Percentiles rank a stretch among this genome's conserved stretches.
phyloP scores from a whole-genome alignment of 2,888 invertebrate species.

The Limnephilus rhombicus region DNA sequence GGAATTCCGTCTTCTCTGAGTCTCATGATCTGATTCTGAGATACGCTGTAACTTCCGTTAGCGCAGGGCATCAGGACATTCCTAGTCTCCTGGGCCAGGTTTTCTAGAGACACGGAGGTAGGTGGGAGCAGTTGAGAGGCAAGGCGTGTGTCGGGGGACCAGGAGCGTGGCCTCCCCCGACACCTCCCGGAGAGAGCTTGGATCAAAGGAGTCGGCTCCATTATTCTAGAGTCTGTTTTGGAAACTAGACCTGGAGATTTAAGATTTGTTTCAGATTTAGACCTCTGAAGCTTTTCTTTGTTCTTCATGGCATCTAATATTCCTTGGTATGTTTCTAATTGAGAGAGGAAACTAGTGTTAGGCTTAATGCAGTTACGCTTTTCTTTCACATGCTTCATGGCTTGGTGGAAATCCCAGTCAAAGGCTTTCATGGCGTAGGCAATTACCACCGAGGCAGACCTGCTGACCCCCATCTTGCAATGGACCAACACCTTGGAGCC shows the following conservation, averaged over 20 bases:
- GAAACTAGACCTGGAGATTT: constrained; percentile 82
- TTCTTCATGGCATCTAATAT: constrained; percentile 98
- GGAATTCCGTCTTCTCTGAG: constrained; percentile 82
- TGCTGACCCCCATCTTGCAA: constrained; percentile 99
- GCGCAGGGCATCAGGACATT: constrained; percentile 91
- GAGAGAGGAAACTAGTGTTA: constrained; percentile 95
- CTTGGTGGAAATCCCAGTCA: constrained; percentile 94
- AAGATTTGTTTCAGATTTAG: constrained; percentile 94
- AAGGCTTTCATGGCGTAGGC: constrained; percentile 99
- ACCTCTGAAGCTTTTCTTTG: constrained; percentile 93
- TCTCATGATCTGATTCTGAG: constrained; percentile 93
- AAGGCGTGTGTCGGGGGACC: constrained; percentile 84
- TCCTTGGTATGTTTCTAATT: constrained; percentile 97
- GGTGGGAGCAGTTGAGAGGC: constrained; percentile 80
- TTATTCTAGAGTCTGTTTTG: constrained; percentile 78
- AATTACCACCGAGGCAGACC: constrained; percentile 98
- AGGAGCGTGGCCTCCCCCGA: constrained; percentile 81
- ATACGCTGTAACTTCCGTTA: constrained; percentile 93
- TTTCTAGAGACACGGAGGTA: constrained; percentile 84
- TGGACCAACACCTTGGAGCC: constrained; percentile 97
- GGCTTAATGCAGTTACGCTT: constrained; percentile 97
- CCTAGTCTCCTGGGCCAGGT: constrained; percentile 82
- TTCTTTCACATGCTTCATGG: constrained; percentile 92
- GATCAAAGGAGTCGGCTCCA: constrained; percentile 80
- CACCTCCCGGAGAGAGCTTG: constrained; percentile 76